These are phyloP conservation scores for Pseudorasbora parva DNA, from an alignment of 2,113 vertebrate species.

Conservation along the genomic window DNA sequence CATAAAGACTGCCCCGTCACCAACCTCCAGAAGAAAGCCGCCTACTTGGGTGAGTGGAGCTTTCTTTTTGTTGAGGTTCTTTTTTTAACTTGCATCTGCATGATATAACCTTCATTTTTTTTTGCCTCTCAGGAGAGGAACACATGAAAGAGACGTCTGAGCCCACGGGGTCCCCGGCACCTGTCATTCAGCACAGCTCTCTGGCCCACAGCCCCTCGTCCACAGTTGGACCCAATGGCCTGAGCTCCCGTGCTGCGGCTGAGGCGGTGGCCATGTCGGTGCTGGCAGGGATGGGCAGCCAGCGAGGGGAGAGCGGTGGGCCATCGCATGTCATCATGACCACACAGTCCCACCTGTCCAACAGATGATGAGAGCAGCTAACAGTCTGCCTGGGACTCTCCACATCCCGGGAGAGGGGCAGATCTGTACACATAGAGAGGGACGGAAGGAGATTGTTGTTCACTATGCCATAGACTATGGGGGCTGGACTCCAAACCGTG, in stretches of 20 bases:
- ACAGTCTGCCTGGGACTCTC: slow-evolving; percentile 59
- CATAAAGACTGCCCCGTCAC: slow-evolving; percentile 99
- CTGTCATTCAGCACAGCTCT: slow-evolving; percentile 94
- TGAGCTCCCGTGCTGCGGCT: slow-evolving; percentile 88
- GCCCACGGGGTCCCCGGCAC: slow-evolving; percentile 87
- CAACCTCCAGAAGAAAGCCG: slow-evolving; percentile 92
- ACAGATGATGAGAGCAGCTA: slow-evolving; percentile 89
- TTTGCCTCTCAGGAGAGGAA: slow-evolving; percentile 80
- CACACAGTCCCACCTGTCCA: slow-evolving; percentile 92
- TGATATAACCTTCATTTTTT: not conserved
- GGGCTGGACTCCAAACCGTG: slow-evolving; percentile 76
- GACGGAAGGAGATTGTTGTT: slow-evolving; percentile 70
- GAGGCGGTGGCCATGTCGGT: slow-evolving; percentile 95
- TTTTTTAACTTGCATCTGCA: not conserved
- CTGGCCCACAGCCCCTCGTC: slow-evolving; percentile 75
- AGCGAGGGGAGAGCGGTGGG: slow-evolving; percentile 81
- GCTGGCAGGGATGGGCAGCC: slow-evolving; percentile 92
- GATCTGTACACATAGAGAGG: slow-evolving; percentile 21
- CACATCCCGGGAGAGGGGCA: slow-evolving; percentile 56
- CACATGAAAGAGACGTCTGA: slow-evolving; percentile 90
- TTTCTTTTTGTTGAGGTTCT: not conserved
- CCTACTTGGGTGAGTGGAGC: slow-evolving; percentile 75
- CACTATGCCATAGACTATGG: slow-evolving; percentile 79
- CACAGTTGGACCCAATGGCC: slow-evolving; percentile 80
- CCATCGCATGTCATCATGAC: slow-evolving; percentile 81